Base-by-base conservation (phyloP, 2,113 vertebrate genomes). In the Sarotherodon lohbergeri region DNA sequence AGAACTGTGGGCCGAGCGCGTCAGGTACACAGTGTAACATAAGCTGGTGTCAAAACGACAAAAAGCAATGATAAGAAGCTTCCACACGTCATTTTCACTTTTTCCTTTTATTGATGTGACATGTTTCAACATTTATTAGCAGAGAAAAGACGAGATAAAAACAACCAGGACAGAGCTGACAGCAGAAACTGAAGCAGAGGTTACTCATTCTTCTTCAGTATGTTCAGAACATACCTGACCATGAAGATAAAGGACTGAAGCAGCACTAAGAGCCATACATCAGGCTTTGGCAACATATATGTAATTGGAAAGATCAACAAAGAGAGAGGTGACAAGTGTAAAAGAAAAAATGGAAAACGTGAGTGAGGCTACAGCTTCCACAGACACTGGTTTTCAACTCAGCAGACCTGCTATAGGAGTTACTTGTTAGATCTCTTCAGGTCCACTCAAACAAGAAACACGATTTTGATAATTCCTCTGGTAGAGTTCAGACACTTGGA, bases 21-120 rank as follows among this genome's bases (percentile, higher is more conserved):
- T 73, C 83, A 81, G 84, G 82, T 80, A 80, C 84, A 86, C 16
- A 4, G 32, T 50, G 84, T 6, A 39, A 27, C 57, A 46, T 57
- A 46, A 34, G 19, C 34, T 2, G 3, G 13, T 50, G 89, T n/a
- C n/a, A 34, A 52, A 16, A 46, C 1, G 3, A 43, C 54, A n/a
- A 82, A 9, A 83, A 79, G 82, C 4, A 4, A 7, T 1, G 29
- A 50, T 7, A 3, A 81, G 50, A 86, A 3, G 41, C 54, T 76
- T 56, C 41, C 9, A 8, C 2, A 1, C 8, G 6, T 57, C 59
- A 66, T 24, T 57, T 81, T 87, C 83, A 83, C 83, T 80, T 55
- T 57, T 16, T 17, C 27, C 48, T 84, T 73, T 61, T 22, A 24
- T 43, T 22, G 24, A n/a, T 3, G 66, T n/a, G 57, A 39, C 22